These are phyloP conservation scores for Macaria notata DNA, from an alignment of 2,888 invertebrate species.

Conservation along the genomic window DNA sequence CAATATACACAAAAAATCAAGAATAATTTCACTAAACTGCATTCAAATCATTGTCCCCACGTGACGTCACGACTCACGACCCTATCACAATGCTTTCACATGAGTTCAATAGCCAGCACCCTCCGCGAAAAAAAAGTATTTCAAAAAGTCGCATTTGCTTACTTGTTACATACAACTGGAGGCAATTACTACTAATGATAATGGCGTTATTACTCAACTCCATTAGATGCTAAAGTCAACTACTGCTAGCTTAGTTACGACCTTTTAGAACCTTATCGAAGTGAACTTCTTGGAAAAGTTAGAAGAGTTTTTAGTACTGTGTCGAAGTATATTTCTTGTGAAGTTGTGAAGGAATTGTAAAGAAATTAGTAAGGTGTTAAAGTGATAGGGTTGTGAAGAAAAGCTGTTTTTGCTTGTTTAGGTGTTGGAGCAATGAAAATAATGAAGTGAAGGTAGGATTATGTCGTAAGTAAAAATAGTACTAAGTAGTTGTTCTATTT, in stretches of 20 bases:
- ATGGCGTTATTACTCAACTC: constrained; percentile 62
- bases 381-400: constrained; percentile 2
- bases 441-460: neutral
- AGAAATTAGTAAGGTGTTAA: neutral
- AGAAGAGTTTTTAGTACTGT: no score
- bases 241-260: constrained; percentile 2
- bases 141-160: constrained; percentile 33
- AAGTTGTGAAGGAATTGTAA: neutral
- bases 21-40: no score
- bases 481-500: no score
- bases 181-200: constrained; percentile 67
- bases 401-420: neutral
- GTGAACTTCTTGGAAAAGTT: neutral
- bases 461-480: constrained; percentile 1
- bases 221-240: constrained; percentile 44
- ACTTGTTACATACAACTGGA: constrained; percentile 37
- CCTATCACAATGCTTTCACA: no score
- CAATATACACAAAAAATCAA: no score
- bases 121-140: constrained; percentile 31
- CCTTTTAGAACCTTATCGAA: constrained; percentile 8
- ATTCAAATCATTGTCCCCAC: no score
- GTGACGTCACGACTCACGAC: constrained; percentile 11
- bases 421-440: constrained; percentile 3
- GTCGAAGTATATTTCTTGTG: neutral
- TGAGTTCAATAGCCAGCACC: constrained; percentile 27